These are phyloP conservation scores for Chrysotoxum bicinctum DNA, from an alignment of 2,888 invertebrate genomes.

Conservation along the genomic window DNA sequence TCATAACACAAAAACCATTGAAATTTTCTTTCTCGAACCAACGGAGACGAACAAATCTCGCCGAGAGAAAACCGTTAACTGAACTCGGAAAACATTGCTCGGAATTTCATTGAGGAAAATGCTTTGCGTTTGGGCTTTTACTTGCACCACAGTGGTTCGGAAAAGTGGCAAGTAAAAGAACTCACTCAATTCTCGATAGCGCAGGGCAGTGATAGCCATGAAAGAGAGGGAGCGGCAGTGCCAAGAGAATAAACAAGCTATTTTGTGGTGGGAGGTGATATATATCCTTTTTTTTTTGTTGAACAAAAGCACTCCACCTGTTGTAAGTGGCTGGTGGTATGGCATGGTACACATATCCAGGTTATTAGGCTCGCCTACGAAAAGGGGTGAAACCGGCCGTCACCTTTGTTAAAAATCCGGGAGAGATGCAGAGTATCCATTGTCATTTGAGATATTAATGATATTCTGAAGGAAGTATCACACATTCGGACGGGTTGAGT, in stretches of 20 bases:
- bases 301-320: constrained; percentile 38
- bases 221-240: neutral
- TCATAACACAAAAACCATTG: constrained; percentile 16
- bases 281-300: constrained; percentile 25
- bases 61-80: constrained; percentile 74
- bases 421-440: constrained; percentile 39
- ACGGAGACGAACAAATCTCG: constrained; percentile 73
- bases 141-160: constrained; percentile 27
- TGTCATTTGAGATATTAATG: constrained; percentile 10
- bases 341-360: constrained; percentile 20
- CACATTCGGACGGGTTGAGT: neutral
- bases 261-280: constrained; percentile 13
- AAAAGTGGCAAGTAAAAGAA: constrained; percentile 14
- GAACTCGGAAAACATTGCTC: constrained; percentile 62
- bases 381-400: neutral
- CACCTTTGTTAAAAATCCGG: constrained; percentile 37
- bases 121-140: constrained; percentile 4
- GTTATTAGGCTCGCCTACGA: neutral
- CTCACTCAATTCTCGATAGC: constrained; percentile 46
- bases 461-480: neutral
- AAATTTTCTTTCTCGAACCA: constrained; percentile 27
- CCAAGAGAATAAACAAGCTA: neutral
- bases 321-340: constrained; percentile 33
- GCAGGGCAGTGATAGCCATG: constrained; percentile 19
- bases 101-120: constrained; percentile 54